phyloP scores from a whole-genome alignment of 2,888 invertebrate species.

The Pammene aurita region DNA sequence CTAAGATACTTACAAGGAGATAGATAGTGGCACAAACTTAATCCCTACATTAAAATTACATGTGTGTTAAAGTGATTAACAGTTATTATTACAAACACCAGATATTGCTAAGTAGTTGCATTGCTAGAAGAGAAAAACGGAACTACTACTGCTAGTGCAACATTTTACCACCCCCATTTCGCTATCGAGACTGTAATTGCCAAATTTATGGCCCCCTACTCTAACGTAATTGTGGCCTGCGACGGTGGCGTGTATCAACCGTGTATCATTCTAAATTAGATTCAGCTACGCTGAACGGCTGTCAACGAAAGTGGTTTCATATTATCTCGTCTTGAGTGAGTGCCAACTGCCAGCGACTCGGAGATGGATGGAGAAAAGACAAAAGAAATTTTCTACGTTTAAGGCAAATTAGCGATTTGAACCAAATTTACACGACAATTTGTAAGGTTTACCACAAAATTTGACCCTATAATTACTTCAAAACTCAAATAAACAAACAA shows the following conservation, averaged over 20 bases:
- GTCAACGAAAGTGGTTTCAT: slow-evolving; percentile 46
- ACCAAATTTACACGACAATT: neutral
- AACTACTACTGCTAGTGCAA: slow-evolving; percentile 40
- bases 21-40: no score
- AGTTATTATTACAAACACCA: no score
- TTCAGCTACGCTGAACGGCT: slow-evolving; percentile 57
- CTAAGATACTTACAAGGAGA: no score
- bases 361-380: slow-evolving; percentile 19
- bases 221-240: slow-evolving; percentile 77
- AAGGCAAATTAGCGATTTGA: neutral
- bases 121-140: no score
- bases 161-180: slow-evolving; percentile 68
- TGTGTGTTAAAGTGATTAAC: no score
- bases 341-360: slow-evolving; percentile 18
- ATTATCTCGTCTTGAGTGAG: slow-evolving; percentile 36
- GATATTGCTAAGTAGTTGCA: no score
- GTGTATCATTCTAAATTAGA: slow-evolving; percentile 80
- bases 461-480: no score
- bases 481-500: no score
- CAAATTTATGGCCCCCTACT: slow-evolving; percentile 79
- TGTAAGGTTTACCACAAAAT: neutral
- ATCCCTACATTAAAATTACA: no score
- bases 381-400: slow-evolving; percentile 9
- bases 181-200: slow-evolving; percentile 76
- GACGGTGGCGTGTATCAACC: slow-evolving; percentile 58